Conservation (phyloP, 1,140 invertebrate species). For the Tenebrio molitor region DNA sequence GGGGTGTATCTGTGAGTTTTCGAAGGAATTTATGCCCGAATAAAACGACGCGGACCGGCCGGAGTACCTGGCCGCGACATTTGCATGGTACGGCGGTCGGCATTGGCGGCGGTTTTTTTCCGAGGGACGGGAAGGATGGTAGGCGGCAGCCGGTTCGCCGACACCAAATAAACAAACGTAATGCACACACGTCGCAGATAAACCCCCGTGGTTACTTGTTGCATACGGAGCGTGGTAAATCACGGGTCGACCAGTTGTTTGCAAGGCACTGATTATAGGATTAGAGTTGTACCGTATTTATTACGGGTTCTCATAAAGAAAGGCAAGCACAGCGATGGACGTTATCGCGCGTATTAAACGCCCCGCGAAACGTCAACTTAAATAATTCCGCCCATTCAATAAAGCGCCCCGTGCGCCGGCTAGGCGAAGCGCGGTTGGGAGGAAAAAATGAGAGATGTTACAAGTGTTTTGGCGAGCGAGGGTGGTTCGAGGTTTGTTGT, state of each 20-base stretch:
- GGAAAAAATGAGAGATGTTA: no score
- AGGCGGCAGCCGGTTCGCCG: constrained; percentile 34
- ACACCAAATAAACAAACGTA: constrained; percentile 14
- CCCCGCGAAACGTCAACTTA: constrained; percentile 49
- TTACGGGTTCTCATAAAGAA: constrained; percentile 51
- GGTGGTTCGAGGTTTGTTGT: no score
- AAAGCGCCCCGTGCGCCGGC: constrained; percentile 25
- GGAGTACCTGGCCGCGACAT: constrained; percentile 52
- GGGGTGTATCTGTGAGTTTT: constrained; percentile 33
- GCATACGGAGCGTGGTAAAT: constrained; percentile 54
- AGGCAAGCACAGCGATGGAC: constrained; percentile 41
- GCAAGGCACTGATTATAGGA: constrained; percentile 54
- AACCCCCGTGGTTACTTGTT: constrained; percentile 54
- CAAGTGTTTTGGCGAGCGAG: no score
- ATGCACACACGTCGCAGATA: constrained; percentile 41
- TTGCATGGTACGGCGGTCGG: no score
- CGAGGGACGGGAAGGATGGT: no score
- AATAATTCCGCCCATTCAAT: constrained; percentile 50
- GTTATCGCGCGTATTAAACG: constrained; percentile 46
- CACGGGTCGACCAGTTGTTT: constrained; percentile 41
- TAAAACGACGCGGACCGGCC: constrained; percentile 47
- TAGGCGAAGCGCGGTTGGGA: no score
- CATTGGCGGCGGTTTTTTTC: constrained; percentile 16
- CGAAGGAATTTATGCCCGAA: constrained; percentile 37
- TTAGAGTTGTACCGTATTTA: constrained; percentile 55